A percentile compares a stretch with the other conserved stretches of the same genome.
phyloP scores from a whole-genome alignment of 2,797 vertebrate species.

The Pangasius djambal region DNA sequence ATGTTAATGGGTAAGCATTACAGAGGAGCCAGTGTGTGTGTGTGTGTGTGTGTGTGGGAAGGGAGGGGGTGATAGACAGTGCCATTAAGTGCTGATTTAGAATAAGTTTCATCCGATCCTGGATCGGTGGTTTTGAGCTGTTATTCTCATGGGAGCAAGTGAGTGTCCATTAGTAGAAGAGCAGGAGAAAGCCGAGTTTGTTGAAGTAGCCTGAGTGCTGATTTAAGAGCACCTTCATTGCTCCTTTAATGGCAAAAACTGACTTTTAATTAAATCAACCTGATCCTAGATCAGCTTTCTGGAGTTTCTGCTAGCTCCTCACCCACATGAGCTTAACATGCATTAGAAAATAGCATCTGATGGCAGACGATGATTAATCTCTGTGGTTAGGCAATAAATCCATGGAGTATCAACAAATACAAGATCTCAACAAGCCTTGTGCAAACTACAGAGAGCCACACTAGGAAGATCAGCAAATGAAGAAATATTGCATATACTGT shows the following conservation, averaged over 20 bases:
- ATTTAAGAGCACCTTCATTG: conserved; percentile 44
- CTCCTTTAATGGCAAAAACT: conserved; percentile 28
- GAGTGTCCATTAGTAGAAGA: conserved; percentile 29
- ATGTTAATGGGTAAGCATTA: conserved; percentile 57
- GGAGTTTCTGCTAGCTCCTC: conserved; percentile 14
- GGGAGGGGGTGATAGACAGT: conserved; percentile 34
- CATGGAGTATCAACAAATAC: conserved; percentile 29
- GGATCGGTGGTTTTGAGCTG: conserved; percentile 34
- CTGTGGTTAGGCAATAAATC: conserved; percentile 50
- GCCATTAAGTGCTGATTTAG: conserved; percentile 55
- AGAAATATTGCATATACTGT: neutral
- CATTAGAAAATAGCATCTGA: conserved; percentile 51
- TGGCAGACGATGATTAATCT: conserved; percentile 44
- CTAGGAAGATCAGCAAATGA: conserved; percentile 22
- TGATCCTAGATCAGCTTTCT: conserved; percentile 35
- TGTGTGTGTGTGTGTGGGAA: neutral
- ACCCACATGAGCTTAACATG: conserved; percentile 31
- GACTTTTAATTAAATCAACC: conserved; percentile 31
- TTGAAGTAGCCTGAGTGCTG: conserved; percentile 34
- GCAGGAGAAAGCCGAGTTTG: conserved; percentile 23
- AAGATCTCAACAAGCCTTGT: conserved; percentile 19
- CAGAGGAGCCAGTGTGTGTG: conserved; percentile 36
- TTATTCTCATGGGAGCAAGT: conserved; percentile 38
- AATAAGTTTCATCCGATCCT: conserved; percentile 50
- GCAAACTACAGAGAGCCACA: conserved; percentile 29